Conservation (phyloP, 2,797 vertebrate genomes). For the Rhincodon typus region DNA sequence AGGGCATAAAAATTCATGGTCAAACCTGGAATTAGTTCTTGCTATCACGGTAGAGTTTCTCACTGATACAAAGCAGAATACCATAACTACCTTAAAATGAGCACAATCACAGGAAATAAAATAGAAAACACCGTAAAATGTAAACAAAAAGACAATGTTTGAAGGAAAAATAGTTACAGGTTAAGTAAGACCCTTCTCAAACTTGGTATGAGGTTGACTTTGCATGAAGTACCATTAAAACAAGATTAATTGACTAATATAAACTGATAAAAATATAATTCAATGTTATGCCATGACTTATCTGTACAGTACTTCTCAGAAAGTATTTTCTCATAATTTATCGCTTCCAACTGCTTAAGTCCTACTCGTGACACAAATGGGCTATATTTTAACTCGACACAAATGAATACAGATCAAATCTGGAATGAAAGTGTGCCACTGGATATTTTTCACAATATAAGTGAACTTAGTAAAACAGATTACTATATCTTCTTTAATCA, state of each 20-base stretch:
- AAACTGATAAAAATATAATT: neutral
- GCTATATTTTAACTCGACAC: neutral
- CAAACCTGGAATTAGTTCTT: neutral
- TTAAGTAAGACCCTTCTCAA: neutral
- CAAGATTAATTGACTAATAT: neutral
- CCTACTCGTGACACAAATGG: neutral
- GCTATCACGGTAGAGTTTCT: no score
- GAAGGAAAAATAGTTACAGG: neutral
- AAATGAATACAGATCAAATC: neutral
- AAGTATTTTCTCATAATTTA: neutral
- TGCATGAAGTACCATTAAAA: neutral
- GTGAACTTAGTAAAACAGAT: neutral
- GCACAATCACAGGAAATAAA: neutral
- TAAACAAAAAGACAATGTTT: neutral
- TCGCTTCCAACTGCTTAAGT: neutral
- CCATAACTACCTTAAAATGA: slow-evolving; percentile 5
- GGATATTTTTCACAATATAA: neutral
- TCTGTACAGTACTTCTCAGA: no score
- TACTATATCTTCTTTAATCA: neutral
- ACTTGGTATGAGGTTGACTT: neutral
- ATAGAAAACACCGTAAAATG: neutral
- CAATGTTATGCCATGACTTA: neutral
- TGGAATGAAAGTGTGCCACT: neutral
- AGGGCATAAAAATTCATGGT: neutral
- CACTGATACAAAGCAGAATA: neutral